phyloP scores from a whole-genome alignment of 2,888 invertebrate genomes.

The Pharmacophagus antenor region DNA sequence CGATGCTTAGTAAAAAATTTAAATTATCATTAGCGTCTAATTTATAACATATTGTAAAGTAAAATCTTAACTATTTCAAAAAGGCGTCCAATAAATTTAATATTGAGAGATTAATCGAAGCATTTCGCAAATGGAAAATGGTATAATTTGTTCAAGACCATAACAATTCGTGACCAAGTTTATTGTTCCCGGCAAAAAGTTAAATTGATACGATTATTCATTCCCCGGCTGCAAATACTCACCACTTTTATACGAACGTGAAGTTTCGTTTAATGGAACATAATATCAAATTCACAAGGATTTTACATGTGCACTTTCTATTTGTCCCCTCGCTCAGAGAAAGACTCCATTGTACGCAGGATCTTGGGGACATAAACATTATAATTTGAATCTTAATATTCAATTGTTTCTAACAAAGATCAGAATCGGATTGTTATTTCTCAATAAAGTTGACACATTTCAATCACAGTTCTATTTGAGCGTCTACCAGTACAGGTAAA shows the following conservation, averaged over 20 bases:
- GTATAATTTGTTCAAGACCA: slow-evolving; percentile 72
- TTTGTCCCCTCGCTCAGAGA: not conserved
- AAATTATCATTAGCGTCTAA: too few species aligned
- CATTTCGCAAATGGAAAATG: slow-evolving; percentile 44
- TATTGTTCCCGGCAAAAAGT: slow-evolving; percentile 64
- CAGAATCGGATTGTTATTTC: too few species aligned
- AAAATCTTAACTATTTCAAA: slow-evolving; percentile 1
- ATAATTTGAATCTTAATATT: too few species aligned
- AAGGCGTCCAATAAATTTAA: slow-evolving; percentile 12
- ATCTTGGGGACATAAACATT: too few species aligned
- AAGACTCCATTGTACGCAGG: too few species aligned
- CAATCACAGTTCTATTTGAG: too few species aligned
- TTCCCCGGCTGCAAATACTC: slow-evolving; percentile 41
- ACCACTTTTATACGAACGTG: slow-evolving; percentile 13
- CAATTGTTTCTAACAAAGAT: too few species aligned
- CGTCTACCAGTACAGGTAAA: too few species aligned
- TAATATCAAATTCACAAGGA: slow-evolving; percentile 18
- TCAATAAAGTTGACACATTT: too few species aligned
- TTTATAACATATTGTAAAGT: too few species aligned
- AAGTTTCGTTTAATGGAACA: slow-evolving; percentile 13
- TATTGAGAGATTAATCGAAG: slow-evolving; percentile 8
- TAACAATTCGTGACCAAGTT: slow-evolving; percentile 73
- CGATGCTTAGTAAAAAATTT: too few species aligned
- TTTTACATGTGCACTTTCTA: not conserved
- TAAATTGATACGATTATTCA: slow-evolving; percentile 74